Conservation (phyloP, 2,797 vertebrate species). For the Myripristis murdjan region DNA sequence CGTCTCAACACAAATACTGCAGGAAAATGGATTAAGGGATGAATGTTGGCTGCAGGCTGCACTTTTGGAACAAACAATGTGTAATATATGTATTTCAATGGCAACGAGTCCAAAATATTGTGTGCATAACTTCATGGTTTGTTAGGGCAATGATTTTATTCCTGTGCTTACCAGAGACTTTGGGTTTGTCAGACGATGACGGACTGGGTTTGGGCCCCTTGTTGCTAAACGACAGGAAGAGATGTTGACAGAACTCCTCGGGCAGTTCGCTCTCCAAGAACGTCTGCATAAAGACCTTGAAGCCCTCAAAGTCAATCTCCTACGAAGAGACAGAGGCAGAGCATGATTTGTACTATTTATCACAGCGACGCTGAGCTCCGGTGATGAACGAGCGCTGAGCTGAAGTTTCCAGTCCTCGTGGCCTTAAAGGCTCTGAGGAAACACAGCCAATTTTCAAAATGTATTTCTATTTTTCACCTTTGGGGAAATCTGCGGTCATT, state of each 20-base stretch:
- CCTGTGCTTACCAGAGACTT: conserved; percentile 88
- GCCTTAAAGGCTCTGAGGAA: conserved; percentile 3
- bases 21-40: neutral
- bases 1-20: too few relatives aligned
- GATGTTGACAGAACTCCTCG: conserved; percentile 92
- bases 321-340: conserved; percentile 57
- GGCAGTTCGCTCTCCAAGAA: conserved; percentile 94
- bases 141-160: conserved; percentile 12
- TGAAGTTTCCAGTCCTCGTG: neutral
- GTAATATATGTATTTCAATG: neutral
- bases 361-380: neutral
- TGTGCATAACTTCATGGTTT: conserved; percentile 11
- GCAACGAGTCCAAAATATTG: conserved; percentile 20
- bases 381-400: neutral
- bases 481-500: neutral
- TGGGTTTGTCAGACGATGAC: conserved; percentile 88
- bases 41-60: neutral
- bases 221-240: conserved; percentile 95
- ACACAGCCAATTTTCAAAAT: neutral
- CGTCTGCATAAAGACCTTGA: conserved; percentile 96
- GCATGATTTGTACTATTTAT: neutral
- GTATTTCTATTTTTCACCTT: neutral
- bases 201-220: conserved; percentile 90
- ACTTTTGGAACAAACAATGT: too few relatives aligned
- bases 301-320: conserved; percentile 96